phyloP scores from a whole-genome alignment of 2,797 vertebrate species.

The Clamator glandarius region DNA sequence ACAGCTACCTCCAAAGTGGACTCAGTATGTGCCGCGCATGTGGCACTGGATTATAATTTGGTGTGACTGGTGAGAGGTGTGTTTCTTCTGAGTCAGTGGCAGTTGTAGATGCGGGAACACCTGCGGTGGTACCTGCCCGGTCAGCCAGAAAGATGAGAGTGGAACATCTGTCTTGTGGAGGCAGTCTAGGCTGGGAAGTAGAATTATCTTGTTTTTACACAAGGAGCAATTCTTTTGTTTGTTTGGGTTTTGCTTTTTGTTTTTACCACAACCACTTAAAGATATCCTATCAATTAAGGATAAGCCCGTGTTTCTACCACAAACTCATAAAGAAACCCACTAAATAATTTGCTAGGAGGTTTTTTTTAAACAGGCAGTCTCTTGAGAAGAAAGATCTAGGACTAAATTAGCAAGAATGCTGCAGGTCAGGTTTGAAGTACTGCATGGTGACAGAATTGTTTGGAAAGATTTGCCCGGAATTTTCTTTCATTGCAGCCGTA shows the following conservation, averaged over 20 bases:
- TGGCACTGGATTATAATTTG: background rate
- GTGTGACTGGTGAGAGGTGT: background rate
- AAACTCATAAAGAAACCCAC: background rate
- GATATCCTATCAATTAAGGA: conserved; percentile 19
- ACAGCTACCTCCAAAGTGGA: background rate
- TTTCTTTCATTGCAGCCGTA: background rate
- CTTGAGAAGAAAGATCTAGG: background rate
- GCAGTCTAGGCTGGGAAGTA: background rate
- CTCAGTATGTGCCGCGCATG: background rate
- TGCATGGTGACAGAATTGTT: background rate
- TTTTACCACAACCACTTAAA: conserved; percentile 17
- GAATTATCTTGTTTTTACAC: background rate
- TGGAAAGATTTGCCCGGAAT: background rate
- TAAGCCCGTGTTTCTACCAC: background rate
- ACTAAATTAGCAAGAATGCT: background rate
- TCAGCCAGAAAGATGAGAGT: conserved; percentile 20
- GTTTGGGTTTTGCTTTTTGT: background rate
- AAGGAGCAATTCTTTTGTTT: background rate
- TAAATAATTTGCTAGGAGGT: conserved; percentile 1
- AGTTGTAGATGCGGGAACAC: background rate
- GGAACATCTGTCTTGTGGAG: background rate
- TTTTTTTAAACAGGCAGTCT: background rate
- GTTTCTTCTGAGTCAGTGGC: conserved; percentile 38
- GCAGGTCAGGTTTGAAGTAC: background rate
- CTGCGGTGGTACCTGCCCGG: background rate